A percentile compares a stretch with the other conserved stretches of the same genome.
phyloP scores from a whole-genome alignment of 2,797 vertebrate species.

The Sebastes cheni region DNA sequence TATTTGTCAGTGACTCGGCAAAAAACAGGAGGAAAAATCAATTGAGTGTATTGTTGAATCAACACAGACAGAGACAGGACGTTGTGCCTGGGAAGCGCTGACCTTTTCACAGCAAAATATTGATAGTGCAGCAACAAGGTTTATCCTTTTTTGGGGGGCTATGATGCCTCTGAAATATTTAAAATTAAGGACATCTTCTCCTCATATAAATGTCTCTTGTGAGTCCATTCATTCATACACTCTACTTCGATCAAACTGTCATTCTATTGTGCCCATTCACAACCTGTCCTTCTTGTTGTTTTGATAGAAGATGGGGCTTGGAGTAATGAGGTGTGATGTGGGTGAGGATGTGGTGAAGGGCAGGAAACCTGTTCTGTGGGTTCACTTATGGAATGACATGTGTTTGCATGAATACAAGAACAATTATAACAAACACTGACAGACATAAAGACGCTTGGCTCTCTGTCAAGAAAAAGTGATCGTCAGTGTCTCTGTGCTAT shows the following conservation, averaged over 20 bases:
- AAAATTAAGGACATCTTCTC: neutral
- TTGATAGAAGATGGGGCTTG: neutral
- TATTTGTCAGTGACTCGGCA: neutral
- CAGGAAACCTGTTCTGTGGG: conserved; percentile 5
- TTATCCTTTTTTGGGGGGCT: neutral
- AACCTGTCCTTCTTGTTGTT: neutral
- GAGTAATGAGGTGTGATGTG: neutral
- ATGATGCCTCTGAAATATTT: neutral
- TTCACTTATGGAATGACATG: neutral
- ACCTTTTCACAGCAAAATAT: neutral
- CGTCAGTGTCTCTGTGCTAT: neutral
- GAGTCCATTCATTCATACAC: neutral
- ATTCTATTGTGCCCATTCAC: neutral
- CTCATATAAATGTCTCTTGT: neutral
- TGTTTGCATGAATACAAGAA: neutral
- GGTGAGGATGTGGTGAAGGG: neutral
- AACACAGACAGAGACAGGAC: neutral
- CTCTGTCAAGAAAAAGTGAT: neutral
- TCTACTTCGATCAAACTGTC: neutral
- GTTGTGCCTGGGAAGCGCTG: neutral
- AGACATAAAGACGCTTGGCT: neutral
- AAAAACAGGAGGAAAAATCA: neutral
- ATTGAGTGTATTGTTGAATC: neutral
- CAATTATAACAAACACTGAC: conserved; percentile 10
- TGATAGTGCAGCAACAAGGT: neutral